Base-by-base conservation (phyloP, 2,797 vertebrate genomes). In the Pangasius krempfi region DNA sequence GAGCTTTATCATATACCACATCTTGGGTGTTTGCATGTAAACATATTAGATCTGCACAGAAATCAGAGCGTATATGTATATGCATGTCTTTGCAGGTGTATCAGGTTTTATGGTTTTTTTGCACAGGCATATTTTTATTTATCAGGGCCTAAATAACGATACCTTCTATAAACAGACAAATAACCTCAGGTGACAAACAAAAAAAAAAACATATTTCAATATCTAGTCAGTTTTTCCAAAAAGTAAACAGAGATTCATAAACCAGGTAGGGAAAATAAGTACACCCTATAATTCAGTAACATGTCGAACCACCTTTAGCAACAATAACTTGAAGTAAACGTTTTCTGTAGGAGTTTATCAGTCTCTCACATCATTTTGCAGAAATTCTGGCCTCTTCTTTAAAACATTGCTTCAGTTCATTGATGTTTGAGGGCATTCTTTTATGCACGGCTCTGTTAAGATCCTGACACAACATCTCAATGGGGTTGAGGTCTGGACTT, bases 1-100 rank as follows among this genome's bases (percentile, higher is more conserved):
- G 40, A 88, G 72, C 75, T 89, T 86, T 58, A 89, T 91, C 72
- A 88, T 75, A 90, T 90, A 87, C n/a, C 75, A 60, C 22, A 16
- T 76, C 27, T 50, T 66, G 27, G 64, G 37, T 82, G 6, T 66
- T 84, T 85, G 58, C 81, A 82, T 88, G 68, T 64, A 54, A 89
- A 87, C 75, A 82, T 54, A 78, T 62, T 44, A 52, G 16, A 25
- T 40, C 18, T 72, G 37, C 33, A 58, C 56, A 88, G 58, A 82
- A 89, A 89, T 81, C 72, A 80, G 25, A 62, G 2, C 5, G 13
- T 30, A 44, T 60, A 33, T 84, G 37, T n/a, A 18, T 60, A 18
- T 12, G 47, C 22, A 56, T 56, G 78, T 22, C 18, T 58, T 79
- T 79, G 5, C n/a, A 6, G 7, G 16, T 33, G n/a, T 33, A 33